Percentiles rank a stretch among this genome's conserved stretches.
phyloP scores from a whole-genome alignment of 2,113 vertebrate genomes.

The Xerus inauris region DNA sequence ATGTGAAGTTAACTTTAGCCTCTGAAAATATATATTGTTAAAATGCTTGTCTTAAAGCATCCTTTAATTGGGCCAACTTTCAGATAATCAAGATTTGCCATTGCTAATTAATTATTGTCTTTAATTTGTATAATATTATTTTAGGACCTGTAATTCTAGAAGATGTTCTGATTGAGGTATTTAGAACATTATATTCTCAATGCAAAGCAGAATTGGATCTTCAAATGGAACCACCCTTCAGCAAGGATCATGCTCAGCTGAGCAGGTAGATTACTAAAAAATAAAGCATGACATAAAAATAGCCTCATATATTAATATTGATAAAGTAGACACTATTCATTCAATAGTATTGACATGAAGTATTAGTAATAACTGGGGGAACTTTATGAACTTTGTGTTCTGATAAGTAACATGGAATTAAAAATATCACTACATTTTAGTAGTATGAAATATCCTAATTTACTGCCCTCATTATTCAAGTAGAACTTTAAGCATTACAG shows the following conservation, averaged over 20 bases:
- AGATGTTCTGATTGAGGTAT: slow-evolving; percentile 98
- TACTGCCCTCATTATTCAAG: background rate
- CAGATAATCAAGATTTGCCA: slow-evolving; percentile 2
- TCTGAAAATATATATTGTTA: background rate
- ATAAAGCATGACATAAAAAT: background rate
- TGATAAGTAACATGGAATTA: background rate
- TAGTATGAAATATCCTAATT: background rate
- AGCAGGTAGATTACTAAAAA: slow-evolving; percentile 91
- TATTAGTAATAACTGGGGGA: background rate
- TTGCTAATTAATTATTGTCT: slow-evolving; percentile 28
- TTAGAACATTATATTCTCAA: slow-evolving; percentile 95
- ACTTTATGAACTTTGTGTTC: slow-evolving; percentile 35
- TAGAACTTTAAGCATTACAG: background rate
- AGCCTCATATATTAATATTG: background rate
- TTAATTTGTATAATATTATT: slow-evolving; percentile 68
- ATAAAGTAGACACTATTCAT: background rate
- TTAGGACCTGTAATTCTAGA: slow-evolving; percentile 97
- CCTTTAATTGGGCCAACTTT: background rate
- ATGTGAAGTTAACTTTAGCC: slow-evolving; percentile 19
- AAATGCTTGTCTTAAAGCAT: slow-evolving; percentile 36
- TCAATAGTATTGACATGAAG: background rate
- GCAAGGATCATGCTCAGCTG: slow-evolving; percentile 96
- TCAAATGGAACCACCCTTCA: slow-evolving; percentile 94
- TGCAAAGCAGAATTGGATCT: slow-evolving; percentile 96
- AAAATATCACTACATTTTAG: background rate